Base-by-base conservation (phyloP, 2,888 invertebrate genomes). In the Agrenia bidenticulata region DNA sequence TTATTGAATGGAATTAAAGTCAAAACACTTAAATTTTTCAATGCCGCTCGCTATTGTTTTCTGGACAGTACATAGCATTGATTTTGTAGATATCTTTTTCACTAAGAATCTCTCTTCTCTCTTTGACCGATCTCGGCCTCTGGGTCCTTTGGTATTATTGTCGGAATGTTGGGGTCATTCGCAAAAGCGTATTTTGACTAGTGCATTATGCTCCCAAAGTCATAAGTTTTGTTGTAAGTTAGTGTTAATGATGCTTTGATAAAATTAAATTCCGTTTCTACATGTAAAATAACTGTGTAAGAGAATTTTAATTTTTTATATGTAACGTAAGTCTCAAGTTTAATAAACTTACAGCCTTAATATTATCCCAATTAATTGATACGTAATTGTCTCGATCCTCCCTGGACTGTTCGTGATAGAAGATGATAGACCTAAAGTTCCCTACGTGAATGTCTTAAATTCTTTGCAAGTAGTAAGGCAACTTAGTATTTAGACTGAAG, bases 331-430 rank as follows among this genome's bases (percentile, higher is more conserved):
- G 2, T 32, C 23, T 51, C 2, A 55, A 13, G n/a, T n/a, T n/a
- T n/a, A n/a, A n/a, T n/a, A n/a, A n/a, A n/a, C n/a, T n/a, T n/a
- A n/a, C n/a, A 45, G 51, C 23, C 19, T 51, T 23, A 45, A 67
- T 58, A 49, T 67, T 67, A 11, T 61, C 61, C 64, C 64, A 67
- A 19, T 53, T 57, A 5, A 64, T 32, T 7, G 45, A 56, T 1
- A 67, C 24, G 21, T 53, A 67, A 42, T 63, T 42, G 32, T 67
- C 67, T 21, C 67, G 32, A 27, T 67, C 67, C 37, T 55, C 21
- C n/a, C 67, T 19, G 1, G 61, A 61, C 27, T 67, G 67, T 23
- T 67, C 67, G 17, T 67, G 67, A 50, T 60, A 63, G 19, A 67
- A 67, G 13, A 63, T 63, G 9, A 67, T 39, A 0, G 67, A n/a